These are phyloP conservation scores for Perodicticus potto DNA, from an alignment of 2,797 vertebrate species.

Conservation along the genomic window DNA sequence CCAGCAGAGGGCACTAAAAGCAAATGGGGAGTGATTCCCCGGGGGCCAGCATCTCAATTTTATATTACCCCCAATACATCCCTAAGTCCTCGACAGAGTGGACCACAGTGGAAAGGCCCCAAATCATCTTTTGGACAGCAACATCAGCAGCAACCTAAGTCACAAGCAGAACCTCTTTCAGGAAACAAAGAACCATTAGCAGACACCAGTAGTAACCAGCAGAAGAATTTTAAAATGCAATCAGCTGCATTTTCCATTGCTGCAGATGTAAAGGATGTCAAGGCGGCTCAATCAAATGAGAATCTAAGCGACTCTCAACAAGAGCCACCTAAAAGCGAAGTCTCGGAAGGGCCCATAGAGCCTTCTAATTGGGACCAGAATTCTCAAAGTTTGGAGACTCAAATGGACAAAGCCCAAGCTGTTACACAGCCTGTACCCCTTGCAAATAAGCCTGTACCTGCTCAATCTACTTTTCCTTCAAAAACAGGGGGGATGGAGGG, in stretches of 20 bases:
- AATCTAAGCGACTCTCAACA: constrained; percentile 85
- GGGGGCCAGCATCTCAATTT: constrained; percentile 89
- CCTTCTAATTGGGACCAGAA: constrained; percentile 88
- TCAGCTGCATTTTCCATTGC: constrained; percentile 80
- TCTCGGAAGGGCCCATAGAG: constrained; percentile 85
- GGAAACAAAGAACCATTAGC: constrained; percentile 88
- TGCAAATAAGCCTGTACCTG: constrained; percentile 83
- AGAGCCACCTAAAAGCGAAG: constrained; percentile 86
- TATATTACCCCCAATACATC: constrained; percentile 87
- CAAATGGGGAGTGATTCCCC: constrained; percentile 87
- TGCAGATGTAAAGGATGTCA: constrained; percentile 80
- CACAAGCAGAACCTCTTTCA: constrained; percentile 86
- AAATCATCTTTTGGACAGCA: constrained; percentile 87
- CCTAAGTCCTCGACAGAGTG: constrained; percentile 86
- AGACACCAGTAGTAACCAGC: constrained; percentile 84
- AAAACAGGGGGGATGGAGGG: constrained; percentile 80
- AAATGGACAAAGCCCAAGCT: constrained; percentile 85
- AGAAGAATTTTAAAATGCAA: constrained; percentile 85
- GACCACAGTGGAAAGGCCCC: constrained; percentile 87
- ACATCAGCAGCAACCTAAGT: constrained; percentile 83
- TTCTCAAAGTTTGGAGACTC: constrained; percentile 87
- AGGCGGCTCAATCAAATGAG: constrained; percentile 83
- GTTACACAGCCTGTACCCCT: constrained; percentile 79
- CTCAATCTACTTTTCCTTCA: constrained; percentile 84
- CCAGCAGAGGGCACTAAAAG: constrained; percentile 87